Base-by-base conservation (phyloP, 2,797 vertebrate genomes). In the Odontamblyopus rebecca region DNA sequence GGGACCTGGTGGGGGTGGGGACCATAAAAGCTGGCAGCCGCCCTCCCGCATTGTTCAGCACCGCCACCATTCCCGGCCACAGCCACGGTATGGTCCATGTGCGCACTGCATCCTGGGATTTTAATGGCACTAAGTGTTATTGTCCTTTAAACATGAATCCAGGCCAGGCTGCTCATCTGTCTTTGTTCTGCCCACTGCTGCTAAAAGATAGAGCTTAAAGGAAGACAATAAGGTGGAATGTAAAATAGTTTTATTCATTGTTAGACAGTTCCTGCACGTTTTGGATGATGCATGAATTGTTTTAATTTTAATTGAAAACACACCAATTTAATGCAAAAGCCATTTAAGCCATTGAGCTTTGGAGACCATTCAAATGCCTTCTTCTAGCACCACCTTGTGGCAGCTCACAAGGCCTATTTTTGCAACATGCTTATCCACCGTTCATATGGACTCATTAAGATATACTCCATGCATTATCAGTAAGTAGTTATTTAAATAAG, bases 301-400 rank as follows among this genome's bases (percentile, higher is more conserved):
- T 71, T 19, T 77, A 75, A 35, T 72, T 41, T 27, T 41, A 57
- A 79, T 30, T 53, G 61, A 75, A 68, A 79, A 68, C 30, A 72
- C 63, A 38, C 60, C 30, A 32, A 61, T 19, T 35, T 19, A 82
- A 79, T 48, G 2, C 23, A 48, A 29, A 44, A 44, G 13, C 27
- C 27, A 29, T 67, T 83, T 77, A 74, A 84, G 65, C 59, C 81
- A 73, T 72, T 76, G 72, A 69, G 80, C 62, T 80, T 44, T 69
- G 67, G 35, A 76, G 66, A 81, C 57, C 32, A 76, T 76, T 75
- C 86, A 93, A 92, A 91, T 84, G 84, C 88, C 93, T 84, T 91
- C 91, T 91, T 91, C 76, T 71, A 90, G 92, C 93, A 91, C 94
- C 94, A 94, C 92, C 94, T 91, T 93, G 93, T 94, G 94, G 94